phyloP scores from a whole-genome alignment of 2,888 invertebrate species.

The Serripes groenlandicus region DNA sequence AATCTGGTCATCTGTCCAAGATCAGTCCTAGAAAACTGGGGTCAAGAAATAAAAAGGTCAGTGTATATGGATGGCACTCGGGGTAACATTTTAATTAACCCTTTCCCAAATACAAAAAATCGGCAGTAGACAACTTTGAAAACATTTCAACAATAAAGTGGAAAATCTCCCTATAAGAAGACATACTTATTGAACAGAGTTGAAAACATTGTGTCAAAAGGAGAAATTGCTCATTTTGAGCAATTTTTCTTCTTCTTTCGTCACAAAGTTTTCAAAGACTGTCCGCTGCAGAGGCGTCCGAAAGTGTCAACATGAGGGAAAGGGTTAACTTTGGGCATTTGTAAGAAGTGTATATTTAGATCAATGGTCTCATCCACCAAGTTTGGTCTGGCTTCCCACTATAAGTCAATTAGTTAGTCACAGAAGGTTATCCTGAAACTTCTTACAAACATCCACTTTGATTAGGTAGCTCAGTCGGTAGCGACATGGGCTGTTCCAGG shows the following conservation, averaged over 20 bases:
- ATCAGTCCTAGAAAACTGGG: slow-evolving; percentile 85
- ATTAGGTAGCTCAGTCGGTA: too few species aligned
- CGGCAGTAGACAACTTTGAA: background rate
- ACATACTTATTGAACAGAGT: background rate
- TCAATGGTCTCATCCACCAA: too few species aligned
- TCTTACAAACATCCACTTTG: too few species aligned
- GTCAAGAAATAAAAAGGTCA: slow-evolving; percentile 82
- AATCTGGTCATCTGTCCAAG: slow-evolving; percentile 84
- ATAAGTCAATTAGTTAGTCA: too few species aligned
- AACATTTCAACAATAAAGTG: background rate
- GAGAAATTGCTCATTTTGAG: background rate
- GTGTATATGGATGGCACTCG: too few species aligned
- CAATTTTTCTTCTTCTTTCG: background rate
- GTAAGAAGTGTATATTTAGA: too few species aligned
- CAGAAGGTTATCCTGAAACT: too few species aligned
- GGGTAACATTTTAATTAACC: background rate
- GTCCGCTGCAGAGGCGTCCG: background rate
- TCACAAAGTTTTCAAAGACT: background rate
- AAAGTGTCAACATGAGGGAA: too few species aligned
- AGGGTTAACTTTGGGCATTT: too few species aligned
- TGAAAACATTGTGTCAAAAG: background rate
- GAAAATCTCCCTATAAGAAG: too few species aligned
- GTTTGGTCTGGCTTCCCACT: too few species aligned
- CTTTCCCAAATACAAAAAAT: background rate
- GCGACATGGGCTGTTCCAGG: too few species aligned